A percentile compares a stretch with the other conserved stretches of the same genome.
phyloP scores from a whole-genome alignment of 2,888 invertebrate species.

The Craniophora ligustri region DNA sequence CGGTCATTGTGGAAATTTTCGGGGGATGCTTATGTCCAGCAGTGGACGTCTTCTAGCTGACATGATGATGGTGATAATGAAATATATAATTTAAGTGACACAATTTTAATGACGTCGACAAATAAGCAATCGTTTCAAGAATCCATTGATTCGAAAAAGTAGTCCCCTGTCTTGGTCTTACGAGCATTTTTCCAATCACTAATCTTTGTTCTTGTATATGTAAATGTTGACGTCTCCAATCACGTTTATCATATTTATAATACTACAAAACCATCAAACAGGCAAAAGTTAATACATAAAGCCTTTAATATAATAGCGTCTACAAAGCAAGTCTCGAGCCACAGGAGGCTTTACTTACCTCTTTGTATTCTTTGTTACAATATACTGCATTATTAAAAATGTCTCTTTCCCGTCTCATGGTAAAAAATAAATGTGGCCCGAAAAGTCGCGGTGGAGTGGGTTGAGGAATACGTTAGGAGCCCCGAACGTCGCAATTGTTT shows the following conservation, averaged over 20 bases:
- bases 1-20: too few relatives aligned
- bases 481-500: slow-evolving; percentile 65
- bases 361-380: slow-evolving; percentile 83
- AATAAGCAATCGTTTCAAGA: too few relatives aligned
- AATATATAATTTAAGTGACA: too few relatives aligned
- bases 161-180: too few relatives aligned
- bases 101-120: too few relatives aligned
- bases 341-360: slow-evolving; percentile 70
- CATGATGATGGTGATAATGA: too few relatives aligned
- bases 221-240: slow-evolving; percentile 3
- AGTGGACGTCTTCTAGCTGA: too few relatives aligned
- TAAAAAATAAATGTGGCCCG: slow-evolving; percentile 74
- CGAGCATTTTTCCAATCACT: too few relatives aligned
- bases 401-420: slow-evolving; percentile 69
- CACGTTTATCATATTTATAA: slow-evolving; percentile 45
- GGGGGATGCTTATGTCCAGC: too few relatives aligned
- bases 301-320: slow-evolving; percentile 67
- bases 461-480: slow-evolving; percentile 69
- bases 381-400: slow-evolving; percentile 83
- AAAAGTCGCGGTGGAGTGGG: slow-evolving; percentile 65
- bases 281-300: slow-evolving; percentile 68
- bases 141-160: too few relatives aligned
- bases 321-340: slow-evolving; percentile 65
- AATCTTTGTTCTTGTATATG: too few relatives aligned
- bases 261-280: slow-evolving; percentile 67